These are phyloP conservation scores for Euproctis similis DNA, from an alignment of 2,888 invertebrate genomes.

Conservation along the genomic window DNA sequence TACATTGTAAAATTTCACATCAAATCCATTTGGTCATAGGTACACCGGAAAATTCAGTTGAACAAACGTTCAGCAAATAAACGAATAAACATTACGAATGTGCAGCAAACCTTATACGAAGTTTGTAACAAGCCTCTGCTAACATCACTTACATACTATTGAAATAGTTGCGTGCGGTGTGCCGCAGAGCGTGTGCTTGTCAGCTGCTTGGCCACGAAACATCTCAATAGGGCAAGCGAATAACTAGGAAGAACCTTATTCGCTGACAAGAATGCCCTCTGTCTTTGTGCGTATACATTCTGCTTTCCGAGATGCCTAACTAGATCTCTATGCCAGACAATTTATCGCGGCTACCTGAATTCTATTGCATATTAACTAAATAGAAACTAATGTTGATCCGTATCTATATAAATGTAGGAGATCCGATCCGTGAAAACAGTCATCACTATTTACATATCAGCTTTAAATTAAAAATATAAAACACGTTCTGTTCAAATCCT, in stretches of 20 bases:
- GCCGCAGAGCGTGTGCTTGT: conserved; percentile 47
- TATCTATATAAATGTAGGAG: no score
- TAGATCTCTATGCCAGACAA: conserved; percentile 23
- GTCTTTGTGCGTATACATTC: conserved; percentile 39
- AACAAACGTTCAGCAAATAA: no score
- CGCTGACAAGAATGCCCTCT: conserved; percentile 43
- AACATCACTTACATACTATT: conserved; percentile 32
- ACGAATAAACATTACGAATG: conserved; percentile 28
- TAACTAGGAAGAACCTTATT: conserved; percentile 48
- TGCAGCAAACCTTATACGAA: conserved; percentile 25
- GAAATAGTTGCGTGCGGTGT: conserved; percentile 37
- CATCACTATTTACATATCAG: no score
- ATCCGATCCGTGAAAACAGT: no score
- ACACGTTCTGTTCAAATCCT: no score
- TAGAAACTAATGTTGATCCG: no score
- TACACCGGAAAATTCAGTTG: no score
- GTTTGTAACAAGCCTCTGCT: conserved; percentile 28
- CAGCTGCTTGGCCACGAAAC: conserved; percentile 44
- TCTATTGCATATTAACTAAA: no score
- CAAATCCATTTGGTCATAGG: no score
- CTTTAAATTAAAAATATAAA: no score
- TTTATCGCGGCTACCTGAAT: conserved; percentile 21
- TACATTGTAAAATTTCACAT: no score
- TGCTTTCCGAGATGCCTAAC: conserved; percentile 22
- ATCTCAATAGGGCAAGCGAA: conserved; percentile 55